Conservation (phyloP, 2,797 vertebrate species). For the Odontamblyopus rebecca region DNA sequence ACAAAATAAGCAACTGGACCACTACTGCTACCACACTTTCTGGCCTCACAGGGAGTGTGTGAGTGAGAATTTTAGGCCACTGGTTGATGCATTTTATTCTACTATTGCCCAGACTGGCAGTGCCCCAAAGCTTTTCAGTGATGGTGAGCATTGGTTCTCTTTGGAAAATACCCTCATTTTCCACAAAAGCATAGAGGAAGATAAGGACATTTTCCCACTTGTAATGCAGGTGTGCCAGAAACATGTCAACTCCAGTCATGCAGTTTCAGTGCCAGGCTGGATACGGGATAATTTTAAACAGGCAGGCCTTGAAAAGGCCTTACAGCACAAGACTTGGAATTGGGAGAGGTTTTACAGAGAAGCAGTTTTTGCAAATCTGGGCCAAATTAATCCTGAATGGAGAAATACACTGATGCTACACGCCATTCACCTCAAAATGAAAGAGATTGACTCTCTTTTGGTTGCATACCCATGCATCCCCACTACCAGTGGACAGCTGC, state of each 20-base stretch:
- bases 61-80: constrained; percentile 74
- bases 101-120: constrained; percentile 53
- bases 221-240: constrained; percentile 72
- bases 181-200: constrained; percentile 66
- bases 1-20: constrained; percentile 69
- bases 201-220: constrained; percentile 61
- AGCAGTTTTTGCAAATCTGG: constrained; percentile 78
- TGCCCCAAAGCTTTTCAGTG: constrained; percentile 75
- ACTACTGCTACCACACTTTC: constrained; percentile 79
- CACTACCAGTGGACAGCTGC: constrained; percentile 68
- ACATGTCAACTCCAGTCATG: constrained; percentile 51
- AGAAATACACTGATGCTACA: constrained; percentile 77
- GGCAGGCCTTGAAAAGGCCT: constrained; percentile 55
- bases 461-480: constrained; percentile 78
- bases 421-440: constrained; percentile 77
- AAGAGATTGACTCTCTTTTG: constrained; percentile 70
- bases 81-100: constrained; percentile 80
- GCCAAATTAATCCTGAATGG: constrained; percentile 58
- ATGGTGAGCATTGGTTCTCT: constrained; percentile 80
- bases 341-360: constrained; percentile 79
- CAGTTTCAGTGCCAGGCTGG: constrained; percentile 78
- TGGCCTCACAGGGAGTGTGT: constrained; percentile 79
- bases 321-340: constrained; percentile 72
- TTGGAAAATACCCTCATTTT: constrained; percentile 76
- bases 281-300: constrained; percentile 68